phyloP scores from a whole-genome alignment of 1,140 invertebrate genomes.

The Drosophila sp. region DNA sequence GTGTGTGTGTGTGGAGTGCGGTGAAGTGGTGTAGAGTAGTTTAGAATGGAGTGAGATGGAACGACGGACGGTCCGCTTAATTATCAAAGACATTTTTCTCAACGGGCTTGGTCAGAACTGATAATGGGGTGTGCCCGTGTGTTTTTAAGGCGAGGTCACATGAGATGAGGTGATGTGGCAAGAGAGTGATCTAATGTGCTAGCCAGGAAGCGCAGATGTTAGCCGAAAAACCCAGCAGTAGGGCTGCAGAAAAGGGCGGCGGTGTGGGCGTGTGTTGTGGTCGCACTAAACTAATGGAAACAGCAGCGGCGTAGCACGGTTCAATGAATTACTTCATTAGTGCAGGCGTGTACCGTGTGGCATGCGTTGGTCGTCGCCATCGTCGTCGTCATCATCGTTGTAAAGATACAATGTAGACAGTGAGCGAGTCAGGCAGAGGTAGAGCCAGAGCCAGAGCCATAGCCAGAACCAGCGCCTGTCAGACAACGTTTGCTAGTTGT shows the following conservation, averaged over 20 bases:
- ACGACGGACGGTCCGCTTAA: constrained; percentile 65
- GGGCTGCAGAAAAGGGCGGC: constrained; percentile 18
- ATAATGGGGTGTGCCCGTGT: constrained; percentile 41
- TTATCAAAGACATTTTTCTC: constrained; percentile 76
- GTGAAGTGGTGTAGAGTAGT: neutral
- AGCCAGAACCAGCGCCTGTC: constrained; percentile 20
- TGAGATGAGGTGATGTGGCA: constrained; percentile 13
- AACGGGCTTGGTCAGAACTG: constrained; percentile 57
- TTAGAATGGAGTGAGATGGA: constrained; percentile 12
- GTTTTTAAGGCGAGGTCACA: constrained; percentile 66
- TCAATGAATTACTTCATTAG: constrained; percentile 83
- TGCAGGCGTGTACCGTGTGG: constrained; percentile 72
- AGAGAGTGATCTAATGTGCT: constrained; percentile 68
- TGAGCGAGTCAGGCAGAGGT: constrained; percentile 17
- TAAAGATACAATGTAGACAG: constrained; percentile 57
- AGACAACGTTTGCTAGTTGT: constrained; percentile 31
- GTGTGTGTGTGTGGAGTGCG: too few relatives aligned
- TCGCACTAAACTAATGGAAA: constrained; percentile 71
- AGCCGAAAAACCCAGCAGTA: constrained; percentile 39
- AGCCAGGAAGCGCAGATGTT: constrained; percentile 66
- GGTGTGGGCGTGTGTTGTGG: constrained; percentile 19
- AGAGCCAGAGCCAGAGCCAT: neutral
- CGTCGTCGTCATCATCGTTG: constrained; percentile 12
- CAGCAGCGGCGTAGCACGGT: constrained; percentile 70
- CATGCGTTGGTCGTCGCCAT: constrained; percentile 65